phyloP scores from a whole-genome alignment of 2,797 vertebrate species.

The Moxostoma hubbsi region DNA sequence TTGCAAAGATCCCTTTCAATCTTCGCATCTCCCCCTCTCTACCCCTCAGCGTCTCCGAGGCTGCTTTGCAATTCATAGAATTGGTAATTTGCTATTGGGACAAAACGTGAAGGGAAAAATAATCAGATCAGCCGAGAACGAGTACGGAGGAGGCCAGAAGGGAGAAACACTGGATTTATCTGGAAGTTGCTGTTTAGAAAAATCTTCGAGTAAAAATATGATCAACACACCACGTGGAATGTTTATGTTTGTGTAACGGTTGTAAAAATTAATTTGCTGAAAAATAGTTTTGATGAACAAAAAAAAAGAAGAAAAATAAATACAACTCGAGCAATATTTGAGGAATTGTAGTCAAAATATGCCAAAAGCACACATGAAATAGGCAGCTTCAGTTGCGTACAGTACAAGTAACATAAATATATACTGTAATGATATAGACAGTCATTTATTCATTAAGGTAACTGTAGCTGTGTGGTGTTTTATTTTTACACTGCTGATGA shows the following conservation, averaged over 20 bases:
- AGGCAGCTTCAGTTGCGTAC: too few relatives aligned
- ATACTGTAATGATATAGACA: not conserved
- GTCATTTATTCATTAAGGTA: not conserved
- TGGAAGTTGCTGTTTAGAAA: constrained; percentile 75
- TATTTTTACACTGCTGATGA: constrained; percentile 19
- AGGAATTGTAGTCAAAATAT: not conserved
- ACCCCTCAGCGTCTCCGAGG: constrained; percentile 86
- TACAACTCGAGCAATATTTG: too few relatives aligned
- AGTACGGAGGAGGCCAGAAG: constrained; percentile 75
- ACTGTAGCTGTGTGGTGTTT: constrained; percentile 19
- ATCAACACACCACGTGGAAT: constrained; percentile 53
- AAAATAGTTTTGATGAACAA: not conserved
- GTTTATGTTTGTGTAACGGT: constrained; percentile 49
- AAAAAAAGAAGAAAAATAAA: not conserved
- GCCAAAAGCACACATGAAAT: not conserved
- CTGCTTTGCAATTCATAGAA: constrained; percentile 94
- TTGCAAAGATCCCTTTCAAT: constrained; percentile 90
- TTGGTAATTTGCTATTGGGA: constrained; percentile 94
- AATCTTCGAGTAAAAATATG: constrained; percentile 68
- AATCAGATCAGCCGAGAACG: constrained; percentile 88
- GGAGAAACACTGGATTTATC: constrained; percentile 64
- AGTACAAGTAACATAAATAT: too few relatives aligned
- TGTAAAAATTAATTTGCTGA: constrained; percentile 42
- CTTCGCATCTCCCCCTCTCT: constrained; percentile 80
- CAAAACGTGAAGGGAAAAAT: constrained; percentile 93